Percentiles rank a stretch among this genome's conserved stretches.
Conservation (phyloP, 2,113 vertebrate species). For the Halichoeres trimaculatus region DNA sequence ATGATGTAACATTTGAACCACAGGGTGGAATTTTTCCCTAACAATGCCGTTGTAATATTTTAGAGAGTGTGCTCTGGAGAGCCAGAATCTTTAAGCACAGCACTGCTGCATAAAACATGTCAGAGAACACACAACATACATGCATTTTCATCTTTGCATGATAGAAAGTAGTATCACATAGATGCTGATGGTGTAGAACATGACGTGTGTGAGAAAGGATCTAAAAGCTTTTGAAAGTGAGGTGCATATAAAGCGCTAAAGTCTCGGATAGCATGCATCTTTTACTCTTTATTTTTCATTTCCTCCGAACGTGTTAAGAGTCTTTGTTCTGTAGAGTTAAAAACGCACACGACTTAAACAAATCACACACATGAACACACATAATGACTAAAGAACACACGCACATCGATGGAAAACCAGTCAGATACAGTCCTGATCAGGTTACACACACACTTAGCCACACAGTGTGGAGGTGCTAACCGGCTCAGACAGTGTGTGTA, state of each 20-base stretch:
- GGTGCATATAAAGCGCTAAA: slow-evolving; percentile 16
- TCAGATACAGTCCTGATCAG: slow-evolving; percentile 23
- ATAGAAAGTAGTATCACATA: slow-evolving; percentile 3
- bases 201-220: slow-evolving; percentile 17
- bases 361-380: slow-evolving; percentile 22
- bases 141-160: slow-evolving; percentile 18
- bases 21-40: background rate
- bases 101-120: slow-evolving; percentile 35
- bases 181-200: slow-evolving; percentile 16
- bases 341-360: slow-evolving; percentile 4
- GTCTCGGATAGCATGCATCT: slow-evolving; percentile 11
- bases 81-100: slow-evolving; percentile 7
- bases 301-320: too few species aligned
- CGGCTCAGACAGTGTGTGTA: slow-evolving; percentile 63
- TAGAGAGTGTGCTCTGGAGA: slow-evolving; percentile 20
- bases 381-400: background rate
- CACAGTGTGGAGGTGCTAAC: slow-evolving; percentile 38
- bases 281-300: too few species aligned
- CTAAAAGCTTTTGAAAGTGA: slow-evolving; percentile 41
- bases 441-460: slow-evolving; percentile 17
- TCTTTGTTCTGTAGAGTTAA: too few species aligned
- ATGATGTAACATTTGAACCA: slow-evolving; percentile 28
- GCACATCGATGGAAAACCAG: slow-evolving; percentile 2
- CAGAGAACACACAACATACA: slow-evolving; percentile 1
- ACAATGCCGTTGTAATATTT: slow-evolving; percentile 19